These are phyloP conservation scores for Oceanites oceanicus DNA, from an alignment of 2,113 vertebrate genomes.

Conservation along the genomic window DNA sequence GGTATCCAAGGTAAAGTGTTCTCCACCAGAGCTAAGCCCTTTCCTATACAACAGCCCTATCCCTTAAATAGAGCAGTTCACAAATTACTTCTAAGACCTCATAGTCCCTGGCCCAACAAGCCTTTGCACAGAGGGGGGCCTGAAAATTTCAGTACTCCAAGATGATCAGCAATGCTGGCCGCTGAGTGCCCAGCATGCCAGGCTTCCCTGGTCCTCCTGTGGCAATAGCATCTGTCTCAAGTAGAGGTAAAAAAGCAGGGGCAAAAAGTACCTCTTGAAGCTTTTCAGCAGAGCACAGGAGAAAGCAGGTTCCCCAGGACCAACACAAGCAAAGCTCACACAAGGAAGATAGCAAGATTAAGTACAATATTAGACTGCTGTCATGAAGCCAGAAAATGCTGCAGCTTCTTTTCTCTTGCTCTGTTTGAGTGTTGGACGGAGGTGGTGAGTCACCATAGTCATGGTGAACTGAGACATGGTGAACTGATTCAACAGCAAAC, in stretches of 20 bases:
- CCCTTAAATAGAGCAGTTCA: not conserved
- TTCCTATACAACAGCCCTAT: not conserved
- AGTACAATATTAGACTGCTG: not conserved
- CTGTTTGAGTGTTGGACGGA: not conserved
- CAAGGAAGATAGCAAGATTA: not conserved
- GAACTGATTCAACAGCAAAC: not conserved
- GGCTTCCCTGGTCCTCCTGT: not conserved
- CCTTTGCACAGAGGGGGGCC: not conserved
- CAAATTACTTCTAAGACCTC: not conserved
- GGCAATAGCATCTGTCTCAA: not conserved
- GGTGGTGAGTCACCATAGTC: not conserved
- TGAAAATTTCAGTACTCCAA: not conserved
- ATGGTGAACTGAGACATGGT: not conserved
- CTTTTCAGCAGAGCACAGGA: not conserved
- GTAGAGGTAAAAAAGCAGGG: not conserved
- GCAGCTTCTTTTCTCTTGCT: not conserved
- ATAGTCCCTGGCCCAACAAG: not conserved
- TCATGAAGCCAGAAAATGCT: not conserved
- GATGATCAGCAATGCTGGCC: not conserved
- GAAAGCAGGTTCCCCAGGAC: not conserved
- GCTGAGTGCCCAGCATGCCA: rapidly evolving
- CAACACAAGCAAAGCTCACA: not conserved
- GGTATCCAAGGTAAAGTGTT: not conserved
- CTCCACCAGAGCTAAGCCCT: not conserved
- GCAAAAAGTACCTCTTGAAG: not conserved